Evolutionary conservation across 2,113 vertebrate species (phyloP).

Genomic region (Hippocampus mohnikei): DNA sequence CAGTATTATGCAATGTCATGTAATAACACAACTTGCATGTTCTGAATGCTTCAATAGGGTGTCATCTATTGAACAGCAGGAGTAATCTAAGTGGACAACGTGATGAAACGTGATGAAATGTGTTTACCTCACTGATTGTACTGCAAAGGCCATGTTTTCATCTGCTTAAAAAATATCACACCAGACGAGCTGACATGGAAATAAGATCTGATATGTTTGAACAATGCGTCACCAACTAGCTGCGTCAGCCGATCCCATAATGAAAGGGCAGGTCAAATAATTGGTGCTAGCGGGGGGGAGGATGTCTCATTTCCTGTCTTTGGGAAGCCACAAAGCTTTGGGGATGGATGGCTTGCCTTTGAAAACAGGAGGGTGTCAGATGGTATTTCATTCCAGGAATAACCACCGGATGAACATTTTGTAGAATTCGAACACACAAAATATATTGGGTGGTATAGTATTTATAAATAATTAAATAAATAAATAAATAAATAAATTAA

Average conservation of each 20-base stretch:
- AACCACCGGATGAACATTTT: conserved; percentile 19
- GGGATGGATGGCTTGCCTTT: conserved; percentile 10
- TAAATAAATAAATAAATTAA: too few relatives aligned
- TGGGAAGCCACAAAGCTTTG: conserved; percentile 16
- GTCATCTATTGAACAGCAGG: conserved; percentile 25
- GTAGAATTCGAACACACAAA: conserved; percentile 14
- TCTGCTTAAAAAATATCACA: conserved; percentile 18
- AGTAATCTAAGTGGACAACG: conserved; percentile 40
- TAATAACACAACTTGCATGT: conserved; percentile 31
- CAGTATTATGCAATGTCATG: conserved; percentile 35
- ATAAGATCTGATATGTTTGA: conserved; percentile 47
- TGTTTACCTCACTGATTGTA: conserved; percentile 13
- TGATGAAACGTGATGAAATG: conserved; percentile 60
- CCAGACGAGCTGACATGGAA: conserved; percentile 21
- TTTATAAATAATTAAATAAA: too few relatives aligned
- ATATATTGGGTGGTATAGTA: conserved; percentile 11
- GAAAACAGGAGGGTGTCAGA: conserved; percentile 5
- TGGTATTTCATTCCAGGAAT: conserved; percentile 7
- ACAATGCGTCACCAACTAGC: conserved; percentile 17
- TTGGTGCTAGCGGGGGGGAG: background rate
- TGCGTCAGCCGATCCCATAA: conserved; percentile 19
- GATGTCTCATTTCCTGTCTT: conserved; percentile 38
- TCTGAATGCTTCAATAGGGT: conserved; percentile 19
- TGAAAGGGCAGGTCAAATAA: conserved; percentile 27
- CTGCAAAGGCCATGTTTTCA: conserved; percentile 26